Evolutionary conservation across 1,140 invertebrate genomes (phyloP).

Genomic region (Hylyphantes graminicola): DNA sequence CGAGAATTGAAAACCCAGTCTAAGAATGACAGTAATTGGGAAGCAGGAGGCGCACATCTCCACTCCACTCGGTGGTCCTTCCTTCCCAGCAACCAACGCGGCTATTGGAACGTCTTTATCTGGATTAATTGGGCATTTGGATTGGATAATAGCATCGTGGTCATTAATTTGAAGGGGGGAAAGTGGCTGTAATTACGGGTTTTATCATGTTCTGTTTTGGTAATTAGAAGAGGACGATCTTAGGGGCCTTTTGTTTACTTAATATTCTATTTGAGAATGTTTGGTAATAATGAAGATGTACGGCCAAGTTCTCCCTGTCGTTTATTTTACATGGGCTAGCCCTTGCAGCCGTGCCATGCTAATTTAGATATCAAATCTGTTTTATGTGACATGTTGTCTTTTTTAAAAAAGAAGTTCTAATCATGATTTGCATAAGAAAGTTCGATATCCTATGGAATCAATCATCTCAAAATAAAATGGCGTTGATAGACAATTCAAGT

Average conservation of each 20-base stretch:
- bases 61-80: slow-evolving; percentile 40
- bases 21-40: slow-evolving; percentile 37
- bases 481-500: too few species aligned
- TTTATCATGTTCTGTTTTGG: slow-evolving; percentile 4
- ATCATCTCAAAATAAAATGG: too few species aligned
- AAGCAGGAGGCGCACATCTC: slow-evolving; percentile 23
- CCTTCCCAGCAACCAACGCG: slow-evolving; percentile 17
- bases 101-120: slow-evolving; percentile 51
- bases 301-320: background rate
- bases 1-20: background rate
- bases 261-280: slow-evolving; percentile 46
- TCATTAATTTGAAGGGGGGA: background rate
- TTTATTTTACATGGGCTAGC: background rate
- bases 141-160: slow-evolving; percentile 33
- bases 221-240: slow-evolving; percentile 4
- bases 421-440: too few species aligned
- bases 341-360: too few species aligned
- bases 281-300: slow-evolving; percentile 27
- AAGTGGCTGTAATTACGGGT: slow-evolving; percentile 18
- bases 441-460: too few species aligned
- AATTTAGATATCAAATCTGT: too few species aligned
- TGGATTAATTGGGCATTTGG: slow-evolving; percentile 51
- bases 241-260: slow-evolving; percentile 40
- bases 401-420: too few species aligned
- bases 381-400: too few species aligned